Evolutionary conservation across 2,888 invertebrate species (phyloP).

Genomic region (Byasa hedistus): DNA sequence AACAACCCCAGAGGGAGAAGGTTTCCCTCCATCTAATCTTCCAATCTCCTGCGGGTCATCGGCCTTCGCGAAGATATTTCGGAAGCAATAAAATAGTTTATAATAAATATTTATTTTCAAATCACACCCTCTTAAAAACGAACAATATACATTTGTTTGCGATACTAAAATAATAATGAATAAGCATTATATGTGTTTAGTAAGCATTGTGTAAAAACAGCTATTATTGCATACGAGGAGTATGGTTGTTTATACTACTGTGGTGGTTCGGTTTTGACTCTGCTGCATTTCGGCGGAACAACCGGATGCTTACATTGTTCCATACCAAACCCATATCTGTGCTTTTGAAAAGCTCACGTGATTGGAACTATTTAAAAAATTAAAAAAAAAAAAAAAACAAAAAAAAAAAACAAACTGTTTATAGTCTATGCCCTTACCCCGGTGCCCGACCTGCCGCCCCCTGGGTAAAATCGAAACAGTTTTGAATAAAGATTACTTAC

Average conservation of each 20-base stretch:
- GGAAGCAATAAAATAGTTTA: constrained; percentile 63
- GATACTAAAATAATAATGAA: constrained; percentile 42
- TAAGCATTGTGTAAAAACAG: constrained; percentile 34
- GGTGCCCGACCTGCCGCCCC: no score
- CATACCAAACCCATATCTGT: neutral
- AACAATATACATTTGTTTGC: constrained; percentile 50
- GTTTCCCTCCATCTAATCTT: no score
- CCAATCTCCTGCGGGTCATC: constrained; percentile 68
- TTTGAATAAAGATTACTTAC: no score
- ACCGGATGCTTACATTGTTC: neutral
- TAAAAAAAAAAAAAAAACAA: neutral
- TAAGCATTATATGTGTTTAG: constrained; percentile 38
- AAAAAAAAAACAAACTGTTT: no score
- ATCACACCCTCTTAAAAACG: constrained; percentile 53
- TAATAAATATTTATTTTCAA: no score
- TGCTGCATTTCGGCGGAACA: constrained; percentile 14
- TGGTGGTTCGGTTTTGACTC: constrained; percentile 4
- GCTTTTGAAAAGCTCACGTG: neutral
- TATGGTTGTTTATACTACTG: constrained; percentile 15
- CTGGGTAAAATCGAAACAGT: neutral
- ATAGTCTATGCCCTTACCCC: no score
- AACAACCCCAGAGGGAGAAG: no score
- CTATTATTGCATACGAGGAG: constrained; percentile 31
- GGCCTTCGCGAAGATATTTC: constrained; percentile 68
- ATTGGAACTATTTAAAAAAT: neutral